Base-by-base conservation (phyloP, 2,888 invertebrate species). In the Cataglyphis albicans region DNA sequence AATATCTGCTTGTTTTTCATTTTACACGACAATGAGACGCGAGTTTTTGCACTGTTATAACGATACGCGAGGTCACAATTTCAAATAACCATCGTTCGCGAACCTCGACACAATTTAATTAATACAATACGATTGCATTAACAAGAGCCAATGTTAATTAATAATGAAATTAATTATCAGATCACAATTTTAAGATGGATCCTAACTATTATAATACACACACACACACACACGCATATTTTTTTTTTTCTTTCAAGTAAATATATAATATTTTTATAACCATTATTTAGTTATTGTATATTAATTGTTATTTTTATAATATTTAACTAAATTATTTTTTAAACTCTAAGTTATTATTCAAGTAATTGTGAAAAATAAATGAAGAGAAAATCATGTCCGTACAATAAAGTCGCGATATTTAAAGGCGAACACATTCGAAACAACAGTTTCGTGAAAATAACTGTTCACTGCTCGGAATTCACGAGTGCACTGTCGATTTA, bases 401-500 rank as follows among this genome's bases (percentile, higher is more conserved):
- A 25, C 25, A 18, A 2, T 7, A 38, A n/a, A 25, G 29, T 38
- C 6, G 12, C n/a, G 18, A 59, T 21, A 35, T 38, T 57, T n/a
- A n/a, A 9, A 41, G 12, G 55, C 29, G 0, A 61, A 32, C 59
- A 44, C 59, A 4, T 15, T 4, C 18, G 57, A 41, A 5, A 18
- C 44, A 48, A 70, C 12, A 9, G 15, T 70, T 4, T 44, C 41
- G 3, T 35, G 25, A 4, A 25, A 15, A n/a, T 15, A 38, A 59
- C 44, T n/a, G 70, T 72, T 80, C 78, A 72, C 81, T 52, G 74
- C 83, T 15, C 65, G 75, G 64, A 63, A 81, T 63, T 87, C 73
- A 21, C 78, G 81, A 59, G 12, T 29, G 9, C 65, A 84, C 75
- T 74, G 64, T 64, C 81, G 81, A 82, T 74, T 76, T 64, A 52